Conservation (phyloP, 2,888 invertebrate species). For the Achlya flavicornis region DNA sequence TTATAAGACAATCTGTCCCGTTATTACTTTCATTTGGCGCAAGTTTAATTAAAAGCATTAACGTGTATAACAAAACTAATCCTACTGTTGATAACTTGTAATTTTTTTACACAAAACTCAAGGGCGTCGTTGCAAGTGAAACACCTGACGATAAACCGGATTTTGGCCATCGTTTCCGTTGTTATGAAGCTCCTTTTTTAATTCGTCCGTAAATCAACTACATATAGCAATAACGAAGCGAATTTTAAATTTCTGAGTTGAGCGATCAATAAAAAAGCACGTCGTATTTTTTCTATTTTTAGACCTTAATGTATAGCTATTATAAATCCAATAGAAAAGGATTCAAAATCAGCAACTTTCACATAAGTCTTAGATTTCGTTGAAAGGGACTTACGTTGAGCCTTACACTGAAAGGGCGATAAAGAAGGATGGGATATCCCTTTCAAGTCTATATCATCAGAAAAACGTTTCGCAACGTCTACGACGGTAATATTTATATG, state of each 20-base stretch:
- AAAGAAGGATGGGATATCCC: no score
- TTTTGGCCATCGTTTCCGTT: constrained; percentile 37
- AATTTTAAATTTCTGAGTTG: not conserved
- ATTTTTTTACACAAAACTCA: constrained; percentile 20
- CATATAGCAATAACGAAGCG: not conserved
- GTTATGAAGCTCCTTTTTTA: constrained; percentile 26
- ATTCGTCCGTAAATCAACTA: constrained; percentile 22
- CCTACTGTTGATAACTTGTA: constrained; percentile 12
- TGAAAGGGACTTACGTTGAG: no score
- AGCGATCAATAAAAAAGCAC: no score
- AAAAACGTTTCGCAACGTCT: no score
- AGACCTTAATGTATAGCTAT: no score
- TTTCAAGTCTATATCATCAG: no score
- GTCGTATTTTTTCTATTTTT: no score
- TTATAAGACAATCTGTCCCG: not conserved
- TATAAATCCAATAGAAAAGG: no score
- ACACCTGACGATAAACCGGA: constrained; percentile 33
- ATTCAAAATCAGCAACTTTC: no score
- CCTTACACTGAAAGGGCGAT: no score
- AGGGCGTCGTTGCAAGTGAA: constrained; percentile 33
- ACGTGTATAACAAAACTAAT: no score
- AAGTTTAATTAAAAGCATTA: not conserved
- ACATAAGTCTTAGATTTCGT: no score
- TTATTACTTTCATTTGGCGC: not conserved
- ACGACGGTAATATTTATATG: not conserved